These are phyloP conservation scores for Ditylenchus dipsaci DNA, from an alignment of 1,140 invertebrate species.

Conservation along the genomic window DNA sequence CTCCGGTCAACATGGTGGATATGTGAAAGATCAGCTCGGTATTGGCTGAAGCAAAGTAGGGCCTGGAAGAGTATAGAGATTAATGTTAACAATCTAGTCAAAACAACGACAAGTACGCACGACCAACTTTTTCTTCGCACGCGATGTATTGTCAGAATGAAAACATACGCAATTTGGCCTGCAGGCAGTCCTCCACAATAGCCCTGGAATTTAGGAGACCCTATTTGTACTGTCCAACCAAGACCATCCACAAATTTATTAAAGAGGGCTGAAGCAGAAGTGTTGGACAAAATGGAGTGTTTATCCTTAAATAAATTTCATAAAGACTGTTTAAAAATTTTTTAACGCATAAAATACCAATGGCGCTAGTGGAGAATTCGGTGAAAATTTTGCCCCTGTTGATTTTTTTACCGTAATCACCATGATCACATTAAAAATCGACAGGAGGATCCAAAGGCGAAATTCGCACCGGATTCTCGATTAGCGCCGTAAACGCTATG, in stretches of 20 bases:
- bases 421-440: too few species aligned
- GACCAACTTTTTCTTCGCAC: too few species aligned
- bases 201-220: slow-evolving; percentile 87
- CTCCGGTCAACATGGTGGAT: slow-evolving; percentile 82
- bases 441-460: too few species aligned
- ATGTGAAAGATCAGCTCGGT: slow-evolving; percentile 89
- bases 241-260: slow-evolving; percentile 81
- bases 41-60: slow-evolving; percentile 91
- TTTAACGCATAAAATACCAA: background rate
- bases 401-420: too few species aligned
- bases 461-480: too few species aligned
- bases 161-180: slow-evolving; percentile 62
- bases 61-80: slow-evolving; percentile 54
- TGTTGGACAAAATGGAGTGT: slow-evolving; percentile 50
- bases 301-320: slow-evolving; percentile 53
- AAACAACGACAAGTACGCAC: too few species aligned
- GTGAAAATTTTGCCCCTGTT: too few species aligned
- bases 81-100: too few species aligned
- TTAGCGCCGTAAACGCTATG: too few species aligned
- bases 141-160: too few species aligned
- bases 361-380: too few species aligned
- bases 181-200: slow-evolving; percentile 91
- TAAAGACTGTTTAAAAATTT: background rate
- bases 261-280: slow-evolving; percentile 40
- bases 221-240: slow-evolving; percentile 80